These are phyloP conservation scores for Cladorhizidae sp. DNA, from an alignment of 37 sponge, comb jelly and placozoan genomes.

Conservation along the genomic window DNA sequence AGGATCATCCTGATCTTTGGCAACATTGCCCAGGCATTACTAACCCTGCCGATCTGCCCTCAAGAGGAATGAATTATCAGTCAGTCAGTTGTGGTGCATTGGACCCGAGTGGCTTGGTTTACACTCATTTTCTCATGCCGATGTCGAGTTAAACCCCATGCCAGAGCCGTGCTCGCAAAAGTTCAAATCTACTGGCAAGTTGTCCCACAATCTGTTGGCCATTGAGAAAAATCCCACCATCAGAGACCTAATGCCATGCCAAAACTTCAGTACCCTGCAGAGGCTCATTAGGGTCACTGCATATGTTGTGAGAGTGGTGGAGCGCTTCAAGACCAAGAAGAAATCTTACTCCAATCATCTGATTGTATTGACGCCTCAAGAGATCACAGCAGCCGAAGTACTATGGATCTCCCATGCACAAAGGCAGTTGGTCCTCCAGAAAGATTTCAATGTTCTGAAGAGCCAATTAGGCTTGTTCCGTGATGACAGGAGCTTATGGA, in stretches of 20 bases:
- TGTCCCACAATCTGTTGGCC: constrained; percentile 3
- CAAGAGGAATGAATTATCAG: constrained; percentile 40
- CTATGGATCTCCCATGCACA: constrained; percentile 48
- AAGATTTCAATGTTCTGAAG: constrained; percentile 35
- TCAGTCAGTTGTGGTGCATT: constrained; percentile 43
- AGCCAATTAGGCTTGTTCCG: too few relatives aligned
- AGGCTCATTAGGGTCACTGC: constrained; percentile 54
- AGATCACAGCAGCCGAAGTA: constrained; percentile 12
- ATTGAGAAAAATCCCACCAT: background rate
- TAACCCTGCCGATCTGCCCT: constrained; percentile 51
- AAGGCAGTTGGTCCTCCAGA: constrained; percentile 10
- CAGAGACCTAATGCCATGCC: constrained; percentile 5
- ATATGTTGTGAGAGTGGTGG: constrained; percentile 40
- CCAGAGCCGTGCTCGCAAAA: constrained; percentile 27
- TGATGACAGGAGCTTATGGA: constrained; percentile 7
- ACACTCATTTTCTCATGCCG: background rate
- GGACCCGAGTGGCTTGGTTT: constrained; percentile 46
- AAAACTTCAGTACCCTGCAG: constrained; percentile 28
- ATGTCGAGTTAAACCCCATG: constrained; percentile 14
- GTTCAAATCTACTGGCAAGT: constrained; percentile 12
- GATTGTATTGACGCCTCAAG: constrained; percentile 11
- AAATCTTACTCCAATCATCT: background rate
- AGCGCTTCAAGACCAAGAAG: constrained; percentile 26
- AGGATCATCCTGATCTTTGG: constrained; percentile 47
- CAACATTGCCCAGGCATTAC: constrained; percentile 28